A percentile compares a stretch with the other conserved stretches of the same genome.
Evolutionary conservation across 2,113 vertebrate species (phyloP).

Genomic region (Chamaea fasciata): DNA sequence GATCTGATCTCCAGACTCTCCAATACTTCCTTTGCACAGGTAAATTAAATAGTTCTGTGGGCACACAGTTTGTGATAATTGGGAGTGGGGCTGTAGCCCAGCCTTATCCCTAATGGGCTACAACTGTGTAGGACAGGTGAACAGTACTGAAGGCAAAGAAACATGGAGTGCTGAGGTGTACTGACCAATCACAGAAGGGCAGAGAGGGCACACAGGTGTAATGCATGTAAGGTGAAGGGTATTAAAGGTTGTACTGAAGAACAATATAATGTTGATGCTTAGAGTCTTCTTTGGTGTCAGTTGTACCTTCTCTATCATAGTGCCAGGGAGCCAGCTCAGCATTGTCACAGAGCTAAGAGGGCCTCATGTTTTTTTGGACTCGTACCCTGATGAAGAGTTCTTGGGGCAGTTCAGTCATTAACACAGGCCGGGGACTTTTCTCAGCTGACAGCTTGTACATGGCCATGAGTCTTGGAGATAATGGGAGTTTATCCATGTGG

Average conservation of each 20-base stretch:
- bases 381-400: neutral
- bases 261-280: neutral
- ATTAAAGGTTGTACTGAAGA: neutral
- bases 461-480: neutral
- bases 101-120: neutral
- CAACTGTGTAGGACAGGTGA: neutral
- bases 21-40: accelerated
- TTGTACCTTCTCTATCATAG: neutral
- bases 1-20: neutral
- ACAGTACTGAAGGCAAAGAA: neutral
- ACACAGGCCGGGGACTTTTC: neutral
- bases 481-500: neutral
- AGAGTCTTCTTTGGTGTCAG: neutral
- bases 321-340: neutral
- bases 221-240: neutral
- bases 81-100: neutral
- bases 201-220: neutral
- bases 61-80: neutral
- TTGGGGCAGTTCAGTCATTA: neutral
- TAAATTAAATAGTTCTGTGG: neutral
- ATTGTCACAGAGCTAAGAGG: neutral
- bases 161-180: neutral
- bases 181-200: neutral
- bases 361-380: neutral
- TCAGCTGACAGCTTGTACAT: neutral